phyloP scores from a whole-genome alignment of 2,797 vertebrate species.

The Thaleichthys pacificus region DNA sequence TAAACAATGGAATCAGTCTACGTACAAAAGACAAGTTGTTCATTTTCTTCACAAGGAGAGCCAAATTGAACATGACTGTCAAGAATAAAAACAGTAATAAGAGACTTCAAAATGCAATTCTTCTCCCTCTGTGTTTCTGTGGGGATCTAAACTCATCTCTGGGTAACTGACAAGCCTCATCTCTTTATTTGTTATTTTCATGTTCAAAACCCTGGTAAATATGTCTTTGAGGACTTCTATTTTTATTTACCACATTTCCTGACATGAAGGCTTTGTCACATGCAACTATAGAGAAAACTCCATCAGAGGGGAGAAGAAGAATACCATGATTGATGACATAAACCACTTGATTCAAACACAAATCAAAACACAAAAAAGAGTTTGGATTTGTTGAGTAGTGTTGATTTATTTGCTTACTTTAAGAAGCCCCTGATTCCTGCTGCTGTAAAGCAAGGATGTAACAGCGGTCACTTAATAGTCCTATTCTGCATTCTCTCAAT shows the following conservation, averaged over 20 bases:
- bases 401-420: slow-evolving; percentile 58
- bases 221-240: slow-evolving; percentile 58
- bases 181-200: slow-evolving; percentile 55
- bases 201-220: slow-evolving; percentile 61
- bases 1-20: slow-evolving; percentile 34
- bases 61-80: slow-evolving; percentile 60
- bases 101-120: slow-evolving; percentile 45
- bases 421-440: slow-evolving; percentile 43
- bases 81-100: slow-evolving; percentile 46
- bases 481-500: neutral
- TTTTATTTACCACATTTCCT: slow-evolving; percentile 63
- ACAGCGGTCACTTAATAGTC: neutral
- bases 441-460: neutral
- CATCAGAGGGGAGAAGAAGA: slow-evolving; percentile 52
- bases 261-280: slow-evolving; percentile 61
- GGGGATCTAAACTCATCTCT: slow-evolving; percentile 44
- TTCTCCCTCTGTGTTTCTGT: slow-evolving; percentile 28
- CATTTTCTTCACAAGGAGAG: slow-evolving; percentile 45
- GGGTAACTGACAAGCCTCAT: slow-evolving; percentile 60
- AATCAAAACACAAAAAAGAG: slow-evolving; percentile 32
- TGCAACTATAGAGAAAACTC: slow-evolving; percentile 59
- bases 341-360: slow-evolving; percentile 46
- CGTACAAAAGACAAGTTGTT: slow-evolving; percentile 32
- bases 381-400: slow-evolving; percentile 34
- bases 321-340: slow-evolving; percentile 62